Percentiles rank a stretch among this genome's conserved stretches.
These are phyloP conservation scores for Callipepla californica DNA, from an alignment of 2,113 vertebrate genomes.

Conservation along the genomic window DNA sequence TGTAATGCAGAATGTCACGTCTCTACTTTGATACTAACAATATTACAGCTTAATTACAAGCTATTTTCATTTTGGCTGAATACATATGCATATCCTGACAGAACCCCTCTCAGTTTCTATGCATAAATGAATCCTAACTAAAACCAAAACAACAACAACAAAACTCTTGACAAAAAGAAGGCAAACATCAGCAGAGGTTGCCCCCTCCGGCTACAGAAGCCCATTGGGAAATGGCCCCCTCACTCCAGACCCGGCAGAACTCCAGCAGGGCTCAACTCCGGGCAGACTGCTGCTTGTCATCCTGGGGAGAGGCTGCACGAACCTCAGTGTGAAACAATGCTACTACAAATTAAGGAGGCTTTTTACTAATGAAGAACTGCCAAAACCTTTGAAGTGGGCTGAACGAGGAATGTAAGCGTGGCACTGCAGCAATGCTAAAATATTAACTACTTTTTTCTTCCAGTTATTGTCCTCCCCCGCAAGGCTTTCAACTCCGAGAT, in stretches of 20 bases:
- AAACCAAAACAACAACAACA: not conserved
- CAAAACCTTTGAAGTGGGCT: conserved; percentile 4
- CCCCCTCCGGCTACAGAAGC: not conserved
- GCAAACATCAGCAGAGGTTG: not conserved
- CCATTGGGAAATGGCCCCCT: not conserved
- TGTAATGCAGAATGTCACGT: rapidly evolving
- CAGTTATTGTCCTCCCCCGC: not conserved
- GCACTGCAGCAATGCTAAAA: not conserved
- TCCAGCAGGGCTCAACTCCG: not conserved
- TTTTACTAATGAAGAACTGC: conserved; percentile 23
- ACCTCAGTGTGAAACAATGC: not conserved
- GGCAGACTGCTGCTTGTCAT: not conserved
- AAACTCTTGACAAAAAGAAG: not conserved
- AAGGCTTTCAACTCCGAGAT: conserved; percentile 1
- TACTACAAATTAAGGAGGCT: not conserved
- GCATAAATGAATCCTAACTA: not conserved
- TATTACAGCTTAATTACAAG: not conserved
- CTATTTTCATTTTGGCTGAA: not conserved
- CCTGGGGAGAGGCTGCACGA: not conserved
- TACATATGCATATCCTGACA: not conserved
- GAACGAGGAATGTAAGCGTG: rapidly evolving
- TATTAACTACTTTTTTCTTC: not conserved
- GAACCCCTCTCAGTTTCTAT: not conserved
- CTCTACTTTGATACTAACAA: not conserved
- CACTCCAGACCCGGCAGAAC: not conserved